Evolutionary conservation across 2,888 invertebrate genomes (phyloP).

Genomic region (Lampropteryx suffumata): DNA sequence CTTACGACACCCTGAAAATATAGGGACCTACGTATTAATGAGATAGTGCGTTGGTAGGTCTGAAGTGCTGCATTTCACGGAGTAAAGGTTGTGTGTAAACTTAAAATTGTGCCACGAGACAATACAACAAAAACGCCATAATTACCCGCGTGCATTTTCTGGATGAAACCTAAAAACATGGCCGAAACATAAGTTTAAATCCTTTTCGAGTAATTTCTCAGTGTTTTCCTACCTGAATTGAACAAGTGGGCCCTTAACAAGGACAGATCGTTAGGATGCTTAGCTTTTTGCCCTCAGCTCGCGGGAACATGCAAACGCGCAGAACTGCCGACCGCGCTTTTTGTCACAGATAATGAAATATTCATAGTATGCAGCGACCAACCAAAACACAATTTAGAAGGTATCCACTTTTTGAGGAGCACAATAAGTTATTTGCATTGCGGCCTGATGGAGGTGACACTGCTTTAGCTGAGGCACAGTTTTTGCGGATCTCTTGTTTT

Average conservation of each 20-base stretch:
- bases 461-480: slow-evolving; percentile 13
- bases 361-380: slow-evolving; percentile 55
- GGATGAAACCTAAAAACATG: slow-evolving; percentile 10
- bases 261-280: slow-evolving; percentile 52
- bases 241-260: slow-evolving; percentile 38
- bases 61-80: not conserved
- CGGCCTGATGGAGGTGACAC: slow-evolving; percentile 22
- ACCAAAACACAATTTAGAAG: slow-evolving; percentile 31
- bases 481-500: slow-evolving; percentile 23
- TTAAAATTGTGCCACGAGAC: slow-evolving; percentile 2
- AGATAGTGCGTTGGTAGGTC: not conserved
- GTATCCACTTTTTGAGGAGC: slow-evolving; percentile 39
- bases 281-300: slow-evolving; percentile 49
- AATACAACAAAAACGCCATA: slow-evolving; percentile 6
- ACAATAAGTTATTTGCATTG: slow-evolving; percentile 39
- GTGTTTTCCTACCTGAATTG: slow-evolving; percentile 27
- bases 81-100: not conserved
- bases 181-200: slow-evolving; percentile 17
- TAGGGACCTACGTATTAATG: no score
- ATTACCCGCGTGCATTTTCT: slow-evolving; percentile 13
- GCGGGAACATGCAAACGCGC: slow-evolving; percentile 44
- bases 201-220: slow-evolving; percentile 18
- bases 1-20: no score
- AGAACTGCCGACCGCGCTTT: slow-evolving; percentile 50
- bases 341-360: slow-evolving; percentile 61